Evolutionary conservation across 2,888 invertebrate genomes (phyloP).

Genomic region (Zaprionus lineosus): DNA sequence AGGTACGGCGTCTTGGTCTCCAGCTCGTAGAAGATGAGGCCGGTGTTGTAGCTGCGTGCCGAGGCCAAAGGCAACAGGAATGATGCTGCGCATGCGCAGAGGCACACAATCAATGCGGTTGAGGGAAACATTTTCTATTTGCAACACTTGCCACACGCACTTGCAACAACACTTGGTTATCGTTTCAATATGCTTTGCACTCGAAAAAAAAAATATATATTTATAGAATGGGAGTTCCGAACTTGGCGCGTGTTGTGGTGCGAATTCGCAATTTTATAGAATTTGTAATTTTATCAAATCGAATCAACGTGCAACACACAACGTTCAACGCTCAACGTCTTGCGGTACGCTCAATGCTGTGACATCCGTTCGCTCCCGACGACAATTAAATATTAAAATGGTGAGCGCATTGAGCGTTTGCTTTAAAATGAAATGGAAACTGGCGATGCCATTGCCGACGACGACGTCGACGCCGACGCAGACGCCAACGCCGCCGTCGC

Average conservation of each 20-base stretch:
- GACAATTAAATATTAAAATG: slow-evolving; percentile 81
- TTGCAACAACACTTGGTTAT: too few relatives aligned
- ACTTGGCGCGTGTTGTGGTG: too few relatives aligned
- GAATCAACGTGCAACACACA: too few relatives aligned
- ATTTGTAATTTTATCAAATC: too few relatives aligned
- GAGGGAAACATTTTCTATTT: slow-evolving; percentile 6
- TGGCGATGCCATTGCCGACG: slow-evolving; percentile 21
- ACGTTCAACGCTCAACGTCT: slow-evolving; percentile 12
- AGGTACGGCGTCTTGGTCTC: slow-evolving; percentile 65
- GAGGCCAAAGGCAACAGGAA: slow-evolving; percentile 21
- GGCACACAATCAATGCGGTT: slow-evolving; percentile 1
- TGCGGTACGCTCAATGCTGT: slow-evolving; percentile 30
- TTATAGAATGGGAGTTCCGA: too few relatives aligned
- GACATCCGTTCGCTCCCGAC: slow-evolving; percentile 77
- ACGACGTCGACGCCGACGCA: slow-evolving; percentile 7
- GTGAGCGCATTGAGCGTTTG: slow-evolving; percentile 73
- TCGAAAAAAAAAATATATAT: slow-evolving; percentile 4
- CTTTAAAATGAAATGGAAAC: slow-evolving; percentile 82
- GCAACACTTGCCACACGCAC: too few relatives aligned
- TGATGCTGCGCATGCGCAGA: background rate
- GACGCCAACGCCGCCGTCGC: slow-evolving; percentile 4
- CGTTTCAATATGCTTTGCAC: too few relatives aligned
- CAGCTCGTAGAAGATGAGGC: slow-evolving; percentile 79
- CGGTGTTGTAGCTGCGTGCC: slow-evolving; percentile 79
- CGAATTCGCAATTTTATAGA: too few relatives aligned